Conservation (phyloP, 2,797 vertebrate genomes). For the Darevskia nairensis region DNA sequence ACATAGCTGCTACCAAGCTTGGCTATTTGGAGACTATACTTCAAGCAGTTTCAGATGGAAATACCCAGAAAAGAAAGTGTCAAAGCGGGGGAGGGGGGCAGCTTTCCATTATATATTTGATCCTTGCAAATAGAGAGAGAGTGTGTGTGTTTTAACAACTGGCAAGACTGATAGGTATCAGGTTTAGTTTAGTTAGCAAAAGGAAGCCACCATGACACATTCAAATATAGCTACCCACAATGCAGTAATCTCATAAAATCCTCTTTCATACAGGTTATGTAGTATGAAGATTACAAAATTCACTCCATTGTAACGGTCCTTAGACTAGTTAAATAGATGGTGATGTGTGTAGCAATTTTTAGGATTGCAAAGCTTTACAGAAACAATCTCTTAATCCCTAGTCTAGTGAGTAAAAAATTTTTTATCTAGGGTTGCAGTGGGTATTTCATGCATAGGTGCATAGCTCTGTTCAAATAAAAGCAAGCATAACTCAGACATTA, state of each 20-base stretch:
- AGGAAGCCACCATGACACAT: slow-evolving; percentile 45
- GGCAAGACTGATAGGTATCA: slow-evolving; percentile 44
- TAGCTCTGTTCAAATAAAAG: neutral
- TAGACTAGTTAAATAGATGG: neutral
- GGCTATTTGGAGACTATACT: slow-evolving; percentile 51
- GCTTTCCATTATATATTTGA: slow-evolving; percentile 60
- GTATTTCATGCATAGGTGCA: neutral
- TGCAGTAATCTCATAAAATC: slow-evolving; percentile 43
- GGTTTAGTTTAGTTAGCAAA: slow-evolving; percentile 55
- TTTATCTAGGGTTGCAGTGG: neutral
- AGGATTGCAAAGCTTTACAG: slow-evolving; percentile 21
- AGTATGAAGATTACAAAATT: slow-evolving; percentile 37
- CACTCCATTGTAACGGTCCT: neutral
- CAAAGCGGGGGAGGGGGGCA: slow-evolving; percentile 13
- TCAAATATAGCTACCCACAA: slow-evolving; percentile 42
- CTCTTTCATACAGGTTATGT: slow-evolving; percentile 26
- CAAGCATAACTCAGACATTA: neutral
- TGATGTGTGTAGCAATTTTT: neutral
- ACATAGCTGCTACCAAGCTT: slow-evolving; percentile 15
- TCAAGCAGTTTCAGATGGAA: slow-evolving; percentile 55
- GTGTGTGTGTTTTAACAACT: slow-evolving; percentile 59
- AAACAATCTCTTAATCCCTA: slow-evolving; percentile 10
- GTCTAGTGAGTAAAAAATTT: slow-evolving; percentile 9
- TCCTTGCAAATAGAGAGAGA: slow-evolving; percentile 33
- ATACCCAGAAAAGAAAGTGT: slow-evolving; percentile 47